A percentile compares a stretch with the other conserved stretches of the same genome.
Evolutionary conservation across 92 coral and sea anemone species (phyloP).

Genomic region (Metridium senile): DNA sequence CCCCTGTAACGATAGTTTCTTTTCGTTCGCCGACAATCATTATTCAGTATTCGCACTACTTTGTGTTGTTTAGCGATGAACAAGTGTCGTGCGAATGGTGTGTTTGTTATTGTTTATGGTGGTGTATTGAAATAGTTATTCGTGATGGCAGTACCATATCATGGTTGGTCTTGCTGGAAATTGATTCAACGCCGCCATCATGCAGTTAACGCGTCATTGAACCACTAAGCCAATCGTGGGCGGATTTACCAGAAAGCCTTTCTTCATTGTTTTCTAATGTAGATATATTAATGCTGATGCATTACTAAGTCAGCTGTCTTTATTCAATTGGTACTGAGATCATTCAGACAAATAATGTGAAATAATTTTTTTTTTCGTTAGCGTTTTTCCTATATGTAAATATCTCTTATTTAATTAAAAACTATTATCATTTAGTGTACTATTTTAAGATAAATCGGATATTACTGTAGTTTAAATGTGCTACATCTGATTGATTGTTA

Average conservation of each 20-base stretch:
- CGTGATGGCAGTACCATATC: neutral
- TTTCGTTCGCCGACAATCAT: constrained; percentile 16
- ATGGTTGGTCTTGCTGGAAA: constrained; percentile 10
- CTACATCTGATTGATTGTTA: too few species aligned
- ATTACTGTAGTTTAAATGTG: too few species aligned
- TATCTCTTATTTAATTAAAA: too few species aligned
- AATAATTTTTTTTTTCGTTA: neutral
- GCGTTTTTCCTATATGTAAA: neutral
- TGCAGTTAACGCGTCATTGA: constrained; percentile 12
- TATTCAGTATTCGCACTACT: neutral
- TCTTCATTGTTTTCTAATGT: neutral
- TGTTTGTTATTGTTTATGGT: neutral
- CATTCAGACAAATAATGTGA: neutral
- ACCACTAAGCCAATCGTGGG: neutral
- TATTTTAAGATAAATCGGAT: too few species aligned
- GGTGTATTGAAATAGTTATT: neutral
- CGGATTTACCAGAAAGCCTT: neutral
- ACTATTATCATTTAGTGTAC: too few species aligned
- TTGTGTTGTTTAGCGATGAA: neutral
- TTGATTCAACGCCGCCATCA: neutral
- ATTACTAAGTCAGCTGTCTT: neutral
- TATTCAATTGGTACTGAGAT: neutral
- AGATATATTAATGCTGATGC: neutral
- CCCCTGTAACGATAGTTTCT: constrained; percentile 8
- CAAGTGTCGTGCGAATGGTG: neutral